Evolutionary conservation across 2,797 vertebrate genomes (phyloP), one percentile per base, ranked within the genome.

Genomic region (Benthosema pterotum): DNA sequence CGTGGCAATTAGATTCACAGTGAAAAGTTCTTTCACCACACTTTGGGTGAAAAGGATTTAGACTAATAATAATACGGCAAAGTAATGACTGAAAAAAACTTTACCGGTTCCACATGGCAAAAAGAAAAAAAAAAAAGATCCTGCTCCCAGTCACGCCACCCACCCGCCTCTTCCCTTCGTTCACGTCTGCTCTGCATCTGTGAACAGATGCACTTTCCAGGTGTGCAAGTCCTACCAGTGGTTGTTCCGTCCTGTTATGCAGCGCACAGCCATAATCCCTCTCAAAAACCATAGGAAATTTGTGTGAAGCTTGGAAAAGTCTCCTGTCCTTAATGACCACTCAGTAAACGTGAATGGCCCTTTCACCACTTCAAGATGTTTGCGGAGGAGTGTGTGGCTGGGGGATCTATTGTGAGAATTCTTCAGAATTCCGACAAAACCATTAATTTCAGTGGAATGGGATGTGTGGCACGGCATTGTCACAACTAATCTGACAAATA

Each of bases 101-200:
- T 47, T 8, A 45, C n/a, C 25, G 11, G 42, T 45, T 47, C 22
- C 22, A 63, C 22, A 55, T 55, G n/a, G 19, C 8, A 50, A 42
- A 53, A n/a, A n/a, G n/a, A n/a, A n/a, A n/a, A n/a, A n/a, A n/a
- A n/a, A n/a, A n/a, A 16, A 13, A 48, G 19, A 19, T 19, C 17
- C 45, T 42, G 16, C 25, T 38, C 28, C 1, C 18, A 8, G 8
- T 46, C 18, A 57, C 22, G 49, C 50, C 18, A 55, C 57, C 19
- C n/a, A n/a, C n/a, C 42, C 16, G 52, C 15, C 49, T 60, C 17
- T 38, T 19, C 25, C 51, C 47, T 6, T 14, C 42, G 56, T 48
- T 58, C 15, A 15, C 38, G 28, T 11, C 45, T 55, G 18, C 42
- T 42, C 32, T 48, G 45, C 42, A 69, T 45, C 18, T 77, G 64